Base-by-base conservation (phyloP, 1,140 invertebrate genomes). In the Papilio dardanus region DNA sequence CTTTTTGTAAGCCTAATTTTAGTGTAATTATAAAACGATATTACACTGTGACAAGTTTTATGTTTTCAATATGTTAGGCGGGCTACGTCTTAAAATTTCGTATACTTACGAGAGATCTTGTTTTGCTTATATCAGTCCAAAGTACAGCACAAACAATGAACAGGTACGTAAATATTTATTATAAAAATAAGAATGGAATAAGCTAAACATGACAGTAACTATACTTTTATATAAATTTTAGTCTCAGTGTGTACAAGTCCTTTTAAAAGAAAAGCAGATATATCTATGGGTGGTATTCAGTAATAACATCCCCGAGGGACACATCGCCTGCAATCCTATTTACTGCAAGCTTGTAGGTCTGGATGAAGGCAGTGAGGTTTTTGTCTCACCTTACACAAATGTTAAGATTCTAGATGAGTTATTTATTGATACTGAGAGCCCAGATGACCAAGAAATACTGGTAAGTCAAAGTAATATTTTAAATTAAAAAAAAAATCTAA, bases 391-490 rank as follows among this genome's bases (percentile, higher is more conserved):
- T n/a, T 91, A 86, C 78, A 76, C 80, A 28, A 85, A 89, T 75
- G 76, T 92, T 0, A 92, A 88, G 68, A 82, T 93, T 28, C 77
- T 93, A 14, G 83, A 90, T 66, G 85, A 91, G 50, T 69, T 94
- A 28, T 88, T 84, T 77, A 84, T 94, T 71, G 88, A 91, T 42
- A 88, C 93, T n/a, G 89, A 93, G 33, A 91, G 92, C 73, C 88
- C 91, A n/a, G 93, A 94, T 88, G 93, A 94, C 80, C 91, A 92
- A 76, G 90, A 92, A 69, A 92, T 94, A 74, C 82, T 94, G 87
- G 93, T 93, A 85, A 82, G 79, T 77, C 31, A 78, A 87, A 35
- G 24, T 14, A 33, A 8, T 69, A 28, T 69, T 16, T n/a, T n/a
- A n/a, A n/a, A n/a, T n/a, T n/a, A n/a, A n/a, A 42, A 69, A 37